Base-by-base conservation (phyloP, 2,888 invertebrate genomes). In the Onthophagus sagittarius region DNA sequence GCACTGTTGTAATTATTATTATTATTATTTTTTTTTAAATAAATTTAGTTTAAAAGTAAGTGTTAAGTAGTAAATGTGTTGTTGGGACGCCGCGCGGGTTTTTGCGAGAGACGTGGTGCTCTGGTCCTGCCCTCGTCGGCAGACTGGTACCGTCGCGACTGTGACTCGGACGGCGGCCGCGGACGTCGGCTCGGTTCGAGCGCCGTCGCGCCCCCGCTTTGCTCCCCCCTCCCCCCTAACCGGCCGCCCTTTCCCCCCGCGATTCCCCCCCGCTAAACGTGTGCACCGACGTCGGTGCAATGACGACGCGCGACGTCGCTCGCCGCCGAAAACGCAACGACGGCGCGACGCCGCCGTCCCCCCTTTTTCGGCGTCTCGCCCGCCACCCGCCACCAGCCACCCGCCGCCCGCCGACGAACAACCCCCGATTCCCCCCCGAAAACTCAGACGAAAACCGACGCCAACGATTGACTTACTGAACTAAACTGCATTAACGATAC, bases 111-210 rank as follows among this genome's bases (percentile, higher is more conserved):
- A 67, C 23, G 13, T n/a, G 31, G 65, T 23, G 23, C 67, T 14
- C 67, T 23, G 9, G 31, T 23, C 15, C 13, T 32, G 15, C 32
- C n/a, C 67, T 67, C 32, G 39, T 32, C 67, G 67, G 67, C 67
- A 31, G 31, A 31, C 31, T 23, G 15, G 31, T 23, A 67, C 67
- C 31, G 32, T 32, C 23, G 85, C 85, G 84, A 84, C 84, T 84
- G 85, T 86, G 86, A 86, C 85, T 86, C 86, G 85, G 86, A 85
- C 87, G 86, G 86, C 85, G 86, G 84, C 84, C 85, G 84, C 84
- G 84, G 85, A 84, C 85, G 79, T 78, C 15, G 32, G 32, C 78
- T 77, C 75, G 65, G 75, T 75, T 79, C 79, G 79, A 79, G 73
- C 77, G 73, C 76, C 74, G 77, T 78, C 77, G 78, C 77, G 78